These are phyloP conservation scores for Protobothrops flavoviridis DNA, from an alignment of 2,113 vertebrate species.

Conservation along the genomic window DNA sequence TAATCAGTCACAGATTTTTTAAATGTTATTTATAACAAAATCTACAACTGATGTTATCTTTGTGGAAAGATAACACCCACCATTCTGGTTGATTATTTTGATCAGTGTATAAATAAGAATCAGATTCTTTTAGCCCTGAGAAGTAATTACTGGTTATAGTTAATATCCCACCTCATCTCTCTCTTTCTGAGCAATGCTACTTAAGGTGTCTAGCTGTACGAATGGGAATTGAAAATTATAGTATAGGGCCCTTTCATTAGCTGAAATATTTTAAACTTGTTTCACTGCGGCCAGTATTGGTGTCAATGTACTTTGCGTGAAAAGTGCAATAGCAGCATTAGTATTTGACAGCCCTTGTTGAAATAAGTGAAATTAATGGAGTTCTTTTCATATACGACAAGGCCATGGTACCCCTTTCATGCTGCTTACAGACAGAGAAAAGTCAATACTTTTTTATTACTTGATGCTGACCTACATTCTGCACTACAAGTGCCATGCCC, in stretches of 20 bases:
- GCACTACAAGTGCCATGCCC: constrained; percentile 82
- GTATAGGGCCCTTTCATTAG: constrained; percentile 54
- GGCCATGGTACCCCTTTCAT: constrained; percentile 85
- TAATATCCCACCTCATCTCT: constrained; percentile 53
- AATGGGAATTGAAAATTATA: constrained; percentile 69
- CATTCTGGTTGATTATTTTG: constrained; percentile 56
- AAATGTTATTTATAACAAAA: not conserved
- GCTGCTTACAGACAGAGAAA: constrained; percentile 88
- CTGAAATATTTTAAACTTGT: constrained; percentile 83
- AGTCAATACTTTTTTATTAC: constrained; percentile 94
- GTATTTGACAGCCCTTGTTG: constrained; percentile 83
- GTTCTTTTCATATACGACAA: constrained; percentile 87
- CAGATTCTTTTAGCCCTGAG: constrained; percentile 46
- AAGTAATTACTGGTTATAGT: constrained; percentile 48
- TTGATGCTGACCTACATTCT: constrained; percentile 87
- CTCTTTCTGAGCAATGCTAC: constrained; percentile 47
- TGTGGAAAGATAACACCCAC: not conserved
- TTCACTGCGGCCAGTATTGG: constrained; percentile 70
- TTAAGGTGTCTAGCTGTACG: constrained; percentile 51
- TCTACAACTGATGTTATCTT: constrained; percentile 2
- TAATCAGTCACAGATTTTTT: not conserved
- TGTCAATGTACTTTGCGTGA: constrained; percentile 81
- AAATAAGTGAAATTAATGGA: constrained; percentile 94
- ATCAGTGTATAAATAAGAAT: constrained; percentile 47
- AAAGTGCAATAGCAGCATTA: constrained; percentile 86